Evolutionary conservation across 2,888 invertebrate species (phyloP).

Genomic region (Aspidiotus rigidus): DNA sequence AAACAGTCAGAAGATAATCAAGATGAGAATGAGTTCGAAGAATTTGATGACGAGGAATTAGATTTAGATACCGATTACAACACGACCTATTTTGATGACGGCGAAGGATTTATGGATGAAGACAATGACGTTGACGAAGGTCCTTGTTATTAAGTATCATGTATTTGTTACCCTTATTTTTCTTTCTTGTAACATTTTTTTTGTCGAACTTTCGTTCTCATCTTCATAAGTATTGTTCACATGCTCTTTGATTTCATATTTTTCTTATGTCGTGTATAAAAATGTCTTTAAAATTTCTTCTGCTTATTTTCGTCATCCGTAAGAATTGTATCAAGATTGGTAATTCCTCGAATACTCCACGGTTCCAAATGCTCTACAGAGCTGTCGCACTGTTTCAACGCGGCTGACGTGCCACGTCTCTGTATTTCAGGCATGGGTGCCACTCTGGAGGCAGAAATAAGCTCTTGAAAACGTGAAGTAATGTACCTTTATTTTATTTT

Average conservation of each 20-base stretch:
- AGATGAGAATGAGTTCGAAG: slow-evolving; percentile 53
- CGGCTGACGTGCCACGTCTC: slow-evolving; percentile 45
- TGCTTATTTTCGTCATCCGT: slow-evolving; percentile 52
- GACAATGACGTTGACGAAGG: slow-evolving; percentile 79
- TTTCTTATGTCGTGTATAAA: background rate
- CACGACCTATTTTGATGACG: slow-evolving; percentile 80
- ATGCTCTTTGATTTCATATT: background rate
- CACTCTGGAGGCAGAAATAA: slow-evolving; percentile 44
- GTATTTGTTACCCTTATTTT: slow-evolving; percentile 14
- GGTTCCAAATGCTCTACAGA: slow-evolving; percentile 59
- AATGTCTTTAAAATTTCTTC: slow-evolving; percentile 13
- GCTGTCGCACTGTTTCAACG: slow-evolving; percentile 42
- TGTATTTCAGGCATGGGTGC: slow-evolving; percentile 43
- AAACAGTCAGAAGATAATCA: slow-evolving; percentile 47
- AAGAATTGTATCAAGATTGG: slow-evolving; percentile 61
- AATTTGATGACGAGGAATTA: slow-evolving; percentile 70
- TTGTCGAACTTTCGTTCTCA: background rate
- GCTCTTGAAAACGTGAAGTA: too few species aligned
- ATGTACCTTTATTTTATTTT: background rate
- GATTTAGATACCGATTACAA: slow-evolving; percentile 83
- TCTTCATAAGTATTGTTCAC: background rate
- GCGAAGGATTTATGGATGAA: slow-evolving; percentile 69
- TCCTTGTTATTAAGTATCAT: slow-evolving; percentile 55
- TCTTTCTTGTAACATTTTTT: background rate
- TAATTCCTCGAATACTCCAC: slow-evolving; percentile 61